These are phyloP conservation scores for Cydia fagiglandana DNA, from an alignment of 1,140 invertebrate species.

Conservation along the genomic window DNA sequence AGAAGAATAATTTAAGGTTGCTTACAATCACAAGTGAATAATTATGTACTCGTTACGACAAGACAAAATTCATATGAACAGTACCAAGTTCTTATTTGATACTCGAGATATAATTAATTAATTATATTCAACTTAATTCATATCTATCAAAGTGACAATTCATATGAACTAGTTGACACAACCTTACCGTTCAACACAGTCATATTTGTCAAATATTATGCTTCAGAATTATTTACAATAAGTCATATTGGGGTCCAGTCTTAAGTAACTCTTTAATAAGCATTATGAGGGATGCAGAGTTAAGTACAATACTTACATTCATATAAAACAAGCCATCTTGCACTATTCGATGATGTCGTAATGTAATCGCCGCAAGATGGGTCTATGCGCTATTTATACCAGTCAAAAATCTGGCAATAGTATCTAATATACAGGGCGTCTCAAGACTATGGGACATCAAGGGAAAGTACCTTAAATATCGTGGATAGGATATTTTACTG, in stretches of 20 bases:
- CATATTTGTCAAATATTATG: not conserved
- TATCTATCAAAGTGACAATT: conserved; percentile 7
- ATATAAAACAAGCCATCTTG: conserved; percentile 19
- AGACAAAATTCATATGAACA: not conserved
- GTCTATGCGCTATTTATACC: no score
- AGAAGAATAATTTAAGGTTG: no score
- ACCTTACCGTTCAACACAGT: not conserved
- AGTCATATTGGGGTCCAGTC: conserved; percentile 2
- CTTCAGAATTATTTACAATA: conserved; percentile 8
- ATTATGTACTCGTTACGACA: not conserved
- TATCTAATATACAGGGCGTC: no score
- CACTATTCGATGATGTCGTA: no score
- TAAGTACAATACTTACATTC: conserved; percentile 19
- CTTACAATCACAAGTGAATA: not conserved
- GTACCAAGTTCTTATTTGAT: conserved; percentile 1
- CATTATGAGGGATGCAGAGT: not conserved
- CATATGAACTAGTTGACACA: conserved; percentile 14
- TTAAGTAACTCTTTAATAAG: conserved; percentile 1
- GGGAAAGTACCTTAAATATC: no score
- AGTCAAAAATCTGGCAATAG: no score
- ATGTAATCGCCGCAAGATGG: no score
- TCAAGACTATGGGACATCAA: no score
- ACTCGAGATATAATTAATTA: not conserved
- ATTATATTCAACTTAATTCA: conserved; percentile 5
- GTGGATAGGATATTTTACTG: no score